A percentile compares a stretch with the other conserved stretches of the same genome.
Evolutionary conservation across 35 echinoderm and acorn worm species (phyloP).

Genomic region (Heliocidaris tuberculata): DNA sequence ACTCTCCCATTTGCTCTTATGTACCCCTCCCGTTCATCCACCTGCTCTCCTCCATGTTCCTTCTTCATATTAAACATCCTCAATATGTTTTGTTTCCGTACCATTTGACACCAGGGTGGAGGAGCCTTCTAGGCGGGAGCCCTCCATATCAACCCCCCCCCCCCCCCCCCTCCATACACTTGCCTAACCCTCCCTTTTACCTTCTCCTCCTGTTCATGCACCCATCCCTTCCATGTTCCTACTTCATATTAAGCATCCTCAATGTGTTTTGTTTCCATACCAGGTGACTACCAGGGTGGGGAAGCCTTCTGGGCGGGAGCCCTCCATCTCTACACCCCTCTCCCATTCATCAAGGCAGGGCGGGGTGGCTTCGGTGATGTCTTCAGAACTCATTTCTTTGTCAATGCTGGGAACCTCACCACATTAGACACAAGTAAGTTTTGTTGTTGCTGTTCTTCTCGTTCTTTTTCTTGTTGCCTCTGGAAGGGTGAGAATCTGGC

Average conservation of each 20-base stretch:
- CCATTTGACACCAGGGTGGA: conserved; percentile 75
- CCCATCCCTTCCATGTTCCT: not conserved
- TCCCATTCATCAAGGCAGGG: conserved; percentile 81
- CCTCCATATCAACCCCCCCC: conserved; percentile 84
- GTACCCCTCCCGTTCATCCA: not conserved
- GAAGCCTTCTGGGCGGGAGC: conserved; percentile 89
- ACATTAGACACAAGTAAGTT: conserved; percentile 84
- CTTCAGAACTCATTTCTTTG: conserved; percentile 85
- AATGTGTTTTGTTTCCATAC: not conserved
- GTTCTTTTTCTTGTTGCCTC: not conserved
- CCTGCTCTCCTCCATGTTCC: too few relatives aligned
- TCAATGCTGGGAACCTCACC: conserved; percentile 91
- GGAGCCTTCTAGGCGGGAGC: conserved; percentile 83
- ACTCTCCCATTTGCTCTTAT: too few relatives aligned
- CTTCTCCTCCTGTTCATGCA: too few relatives aligned
- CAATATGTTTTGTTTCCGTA: not conserved
- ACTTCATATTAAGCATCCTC: not conserved
- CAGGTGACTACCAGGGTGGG: conserved; percentile 84
- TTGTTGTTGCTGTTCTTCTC: not conserved
- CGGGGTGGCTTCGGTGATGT: conserved; percentile 85
- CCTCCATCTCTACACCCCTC: conserved; percentile 93
- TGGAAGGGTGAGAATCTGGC: too few relatives aligned
- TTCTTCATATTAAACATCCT: too few relatives aligned
- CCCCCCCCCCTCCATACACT: conserved; percentile 47
- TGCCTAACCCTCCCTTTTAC: too few relatives aligned